Conservation (phyloP, 2,888 invertebrate species). For the Biston stratarius region DNA sequence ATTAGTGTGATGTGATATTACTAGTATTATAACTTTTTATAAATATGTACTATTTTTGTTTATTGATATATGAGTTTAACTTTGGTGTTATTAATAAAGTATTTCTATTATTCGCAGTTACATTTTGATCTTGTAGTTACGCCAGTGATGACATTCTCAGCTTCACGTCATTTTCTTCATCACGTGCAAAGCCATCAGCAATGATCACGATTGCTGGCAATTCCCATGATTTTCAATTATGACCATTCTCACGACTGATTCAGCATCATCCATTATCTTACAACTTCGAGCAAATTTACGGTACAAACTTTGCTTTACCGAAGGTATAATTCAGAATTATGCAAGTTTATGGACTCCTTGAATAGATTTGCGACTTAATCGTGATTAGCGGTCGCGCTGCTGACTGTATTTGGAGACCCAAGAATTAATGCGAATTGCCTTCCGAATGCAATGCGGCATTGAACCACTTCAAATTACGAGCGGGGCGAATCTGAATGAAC, state of each 20-base stretch:
- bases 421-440: constrained; percentile 41
- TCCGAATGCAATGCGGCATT: constrained; percentile 34
- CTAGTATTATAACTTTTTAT: no score
- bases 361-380: constrained; percentile 46
- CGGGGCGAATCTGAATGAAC: constrained; percentile 25
- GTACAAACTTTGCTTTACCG: constrained; percentile 33
- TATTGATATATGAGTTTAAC: neutral
- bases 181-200: constrained; percentile 56
- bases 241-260: constrained; percentile 68
- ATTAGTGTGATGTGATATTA: no score
- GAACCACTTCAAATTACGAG: constrained; percentile 32
- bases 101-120: neutral
- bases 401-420: constrained; percentile 42
- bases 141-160: constrained; percentile 34
- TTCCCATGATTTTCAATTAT: constrained; percentile 71
- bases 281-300: constrained; percentile 33
- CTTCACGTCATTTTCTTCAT: constrained; percentile 47
- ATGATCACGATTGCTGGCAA: constrained; percentile 62
- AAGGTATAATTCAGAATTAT: constrained; percentile 40
- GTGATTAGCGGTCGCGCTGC: constrained; percentile 46
- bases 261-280: constrained; percentile 53
- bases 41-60: no score
- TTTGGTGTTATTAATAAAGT: no score
- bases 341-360: constrained; percentile 38
- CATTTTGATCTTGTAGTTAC: constrained; percentile 4